Conservation (phyloP, 1,140 invertebrate species). For the Brachionus asplanchnoidis region DNA sequence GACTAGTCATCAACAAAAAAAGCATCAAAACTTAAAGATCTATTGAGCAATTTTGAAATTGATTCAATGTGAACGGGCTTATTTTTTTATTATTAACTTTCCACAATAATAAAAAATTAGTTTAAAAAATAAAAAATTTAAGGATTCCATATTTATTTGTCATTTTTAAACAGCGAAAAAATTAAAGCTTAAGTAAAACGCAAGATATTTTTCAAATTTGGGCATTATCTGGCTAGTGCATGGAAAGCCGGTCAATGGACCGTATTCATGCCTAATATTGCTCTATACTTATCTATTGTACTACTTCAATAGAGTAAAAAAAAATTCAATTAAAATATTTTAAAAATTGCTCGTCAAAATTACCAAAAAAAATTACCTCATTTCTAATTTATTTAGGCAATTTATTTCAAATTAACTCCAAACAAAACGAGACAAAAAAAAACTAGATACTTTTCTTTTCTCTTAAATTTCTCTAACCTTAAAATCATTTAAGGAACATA, state of each 20-base stretch:
- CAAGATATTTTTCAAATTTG: not conserved
- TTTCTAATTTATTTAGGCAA: not conserved
- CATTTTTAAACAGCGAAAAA: not conserved
- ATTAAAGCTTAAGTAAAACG: not conserved
- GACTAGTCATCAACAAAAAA: not conserved
- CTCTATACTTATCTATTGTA: not conserved
- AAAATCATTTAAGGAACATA: conserved; percentile 20
- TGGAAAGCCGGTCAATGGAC: not conserved
- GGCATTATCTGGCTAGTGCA: not conserved
- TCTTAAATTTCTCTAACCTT: not conserved
- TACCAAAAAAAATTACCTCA: not conserved
- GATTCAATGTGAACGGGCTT: not conserved
- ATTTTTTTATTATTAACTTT: no score
- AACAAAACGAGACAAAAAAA: not conserved
- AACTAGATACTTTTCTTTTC: not conserved
- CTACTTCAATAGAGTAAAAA: not conserved
- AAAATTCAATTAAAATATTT: not conserved
- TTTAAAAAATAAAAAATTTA: not conserved
- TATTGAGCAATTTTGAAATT: not conserved
- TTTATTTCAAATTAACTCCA: not conserved
- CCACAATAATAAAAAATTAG: not conserved
- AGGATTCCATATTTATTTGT: not conserved
- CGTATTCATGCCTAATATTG: not conserved
- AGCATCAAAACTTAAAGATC: not conserved
- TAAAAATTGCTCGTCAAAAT: not conserved